Base-by-base conservation (phyloP, 2,888 invertebrate genomes). In the Euclidia mi region DNA sequence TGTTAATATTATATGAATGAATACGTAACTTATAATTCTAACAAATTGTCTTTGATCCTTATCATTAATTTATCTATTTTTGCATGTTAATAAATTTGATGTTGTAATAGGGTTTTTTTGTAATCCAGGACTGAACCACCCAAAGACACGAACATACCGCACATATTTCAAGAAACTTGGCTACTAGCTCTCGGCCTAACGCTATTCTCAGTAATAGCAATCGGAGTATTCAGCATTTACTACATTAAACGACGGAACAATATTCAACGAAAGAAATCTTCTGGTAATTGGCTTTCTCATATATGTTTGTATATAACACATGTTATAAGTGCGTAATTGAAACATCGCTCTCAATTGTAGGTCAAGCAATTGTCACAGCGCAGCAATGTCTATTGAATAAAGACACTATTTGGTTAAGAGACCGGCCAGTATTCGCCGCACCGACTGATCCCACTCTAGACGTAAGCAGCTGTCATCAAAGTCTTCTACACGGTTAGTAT, bases 371-470 rank as follows among this genome's bases (percentile, higher is more conserved):
- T 84, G 92, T 93, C 62, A 93, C 93, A 65, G 94, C 94, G 47
- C 94, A 94, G 75, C 94, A 93, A 76, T 94, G 94, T 81, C 80
- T 94, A 82, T 88, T 94, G 85, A 94, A 94, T 88, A 94, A 94
- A 84, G 94, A 94, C 78, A 94, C 94, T 61, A 93, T 94, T 76
- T 94, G 94, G 94, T 81, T 94, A 47, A 85, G 94, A 68, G 94
- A 94, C 46, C 84, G 93, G 63, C 92, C 94, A 28, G 88, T 92
- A 56, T 94, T 93, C 70, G 89, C 90, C 25, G 79, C 92, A 17
- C 87, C 91, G 7, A 88, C 83, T 47, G 92, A 94, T 66, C 80
- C 85, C 37, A 82, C 84, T 65, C 72, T 92, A 59, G 92, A 93
- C 52, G 86, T 91, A 25, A 85, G 84, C 79, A 92, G 87, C 71